Evolutionary conservation across 2,888 invertebrate genomes (phyloP).

Genomic region (Tachina fera): DNA sequence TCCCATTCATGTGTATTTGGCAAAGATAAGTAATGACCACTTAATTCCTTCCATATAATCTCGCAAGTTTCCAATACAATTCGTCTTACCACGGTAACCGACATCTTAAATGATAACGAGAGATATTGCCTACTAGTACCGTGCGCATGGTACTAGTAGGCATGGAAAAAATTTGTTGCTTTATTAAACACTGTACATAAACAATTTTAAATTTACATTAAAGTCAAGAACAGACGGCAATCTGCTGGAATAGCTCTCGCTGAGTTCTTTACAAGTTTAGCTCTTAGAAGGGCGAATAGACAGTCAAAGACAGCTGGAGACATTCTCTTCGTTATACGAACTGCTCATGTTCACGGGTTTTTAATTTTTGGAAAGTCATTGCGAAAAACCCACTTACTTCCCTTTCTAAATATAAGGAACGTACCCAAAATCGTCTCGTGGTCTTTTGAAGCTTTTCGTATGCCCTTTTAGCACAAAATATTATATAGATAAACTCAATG

Average conservation of each 20-base stretch:
- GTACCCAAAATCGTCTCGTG: neutral
- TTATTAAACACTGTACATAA: neutral
- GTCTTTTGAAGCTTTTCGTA: neutral
- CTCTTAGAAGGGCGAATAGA: neutral
- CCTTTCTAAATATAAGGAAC: neutral
- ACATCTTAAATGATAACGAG: no score
- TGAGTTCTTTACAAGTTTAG: neutral
- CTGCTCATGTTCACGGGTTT: no score
- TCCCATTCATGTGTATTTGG: conserved; percentile 7
- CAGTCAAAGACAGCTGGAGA: conserved; percentile 4
- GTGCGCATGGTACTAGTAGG: conserved; percentile 52
- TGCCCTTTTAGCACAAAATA: neutral
- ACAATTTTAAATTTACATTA: neutral
- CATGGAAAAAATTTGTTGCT: neutral
- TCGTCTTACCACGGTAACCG: neutral
- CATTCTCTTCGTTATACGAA: neutral
- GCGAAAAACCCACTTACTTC: conserved; percentile 5
- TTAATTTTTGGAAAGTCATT: neutral
- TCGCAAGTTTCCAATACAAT: conserved; percentile 43
- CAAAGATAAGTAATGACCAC: conserved; percentile 10
- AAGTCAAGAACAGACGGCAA: no score
- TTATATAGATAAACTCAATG: neutral
- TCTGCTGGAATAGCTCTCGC: no score
- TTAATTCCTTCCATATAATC: conserved; percentile 16
- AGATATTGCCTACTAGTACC: conserved; percentile 28